Percentiles rank a stretch among this genome's conserved stretches.
Conservation (phyloP, 1,140 invertebrate genomes). For the Lepidurus packardi region DNA sequence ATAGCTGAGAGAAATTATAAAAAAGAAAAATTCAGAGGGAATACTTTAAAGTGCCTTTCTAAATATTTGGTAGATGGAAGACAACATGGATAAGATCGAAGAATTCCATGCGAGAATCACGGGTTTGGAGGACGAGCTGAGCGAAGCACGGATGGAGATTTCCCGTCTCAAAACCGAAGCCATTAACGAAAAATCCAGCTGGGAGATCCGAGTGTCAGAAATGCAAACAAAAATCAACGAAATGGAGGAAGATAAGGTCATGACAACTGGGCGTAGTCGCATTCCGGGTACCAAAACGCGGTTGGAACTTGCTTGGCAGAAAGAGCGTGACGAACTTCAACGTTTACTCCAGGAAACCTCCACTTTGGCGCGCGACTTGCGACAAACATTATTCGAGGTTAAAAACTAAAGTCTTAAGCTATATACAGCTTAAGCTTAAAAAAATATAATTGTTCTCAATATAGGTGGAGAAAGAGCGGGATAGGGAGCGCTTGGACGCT, state of each 20-base stretch:
- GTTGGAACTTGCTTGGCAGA: conserved; percentile 91
- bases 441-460: conserved; percentile 38
- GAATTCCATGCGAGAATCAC: conserved; percentile 54
- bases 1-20: too few species aligned
- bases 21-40: too few species aligned
- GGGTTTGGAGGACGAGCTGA: conserved; percentile 80
- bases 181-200: conserved; percentile 77
- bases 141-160: conserved; percentile 70
- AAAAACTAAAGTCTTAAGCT: not conserved
- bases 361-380: conserved; percentile 77
- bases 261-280: conserved; percentile 58
- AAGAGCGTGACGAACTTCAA: conserved; percentile 88
- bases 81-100: conserved; percentile 31
- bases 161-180: conserved; percentile 83
- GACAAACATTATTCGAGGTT: conserved; percentile 79
- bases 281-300: conserved; percentile 77
- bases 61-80: conserved; percentile 32
- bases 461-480: conserved; percentile 74
- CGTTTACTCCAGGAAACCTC: conserved; percentile 83
- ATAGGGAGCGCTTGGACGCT: conserved; percentile 78
- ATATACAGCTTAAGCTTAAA: conserved; percentile 33
- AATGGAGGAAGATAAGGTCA: conserved; percentile 75
- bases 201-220: conserved; percentile 81
- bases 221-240: conserved; percentile 88
- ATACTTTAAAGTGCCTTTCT: too few species aligned